Base-by-base conservation (phyloP, 2,797 vertebrate species). In the Phaenicophaeus curvirostris region DNA sequence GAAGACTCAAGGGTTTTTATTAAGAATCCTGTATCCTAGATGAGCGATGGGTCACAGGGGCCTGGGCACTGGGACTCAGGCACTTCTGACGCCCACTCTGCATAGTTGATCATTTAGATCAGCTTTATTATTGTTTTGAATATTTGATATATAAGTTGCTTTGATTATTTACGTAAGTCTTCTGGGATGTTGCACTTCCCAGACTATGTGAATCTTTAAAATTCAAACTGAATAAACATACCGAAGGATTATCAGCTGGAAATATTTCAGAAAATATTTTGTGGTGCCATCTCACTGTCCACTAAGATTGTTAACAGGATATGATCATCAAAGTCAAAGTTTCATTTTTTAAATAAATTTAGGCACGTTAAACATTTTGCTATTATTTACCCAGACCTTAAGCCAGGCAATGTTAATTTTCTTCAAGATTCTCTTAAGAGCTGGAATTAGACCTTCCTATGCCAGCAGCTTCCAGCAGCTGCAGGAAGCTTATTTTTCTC, bases 31-130 rank as follows among this genome's bases (percentile, higher is more conserved):
- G 19, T 19, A 3, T 53, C n/a, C 27, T 35, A 27, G 37, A 21
- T 0, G 3, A 87, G n/a, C 2, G 0, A 24, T 0, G 10, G 30
- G 35, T 28, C 6, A 13, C 1, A 1, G n/a, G 31, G 46, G n/a
- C 21, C 21, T 1, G 0, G 62, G 67, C 41, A 7, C 19, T 4
- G 50, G 66, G 46, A 19, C 78, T 46, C 27, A 6, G 30, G 17
- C 17, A 2, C 23, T 58, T 65, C 79, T 59, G 72, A 35, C 53
- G 7, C 35, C 48, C 39, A 11, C 41, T 1, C 1, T 1, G 3
- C 15, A 13, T 35, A 17, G 76, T 73, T 33, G n/a, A 53, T 55
- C 8, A 4, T 23, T 79, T 44, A 44, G 8, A 46, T 69, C 28
- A 31, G 24, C 68, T 50, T 55, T 55, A 58, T 30, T 50, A 23